Evolutionary conservation across 2,888 invertebrate genomes (phyloP), one percentile per base, ranked within the genome.

Genomic region (Drosophila eohydei): DNA sequence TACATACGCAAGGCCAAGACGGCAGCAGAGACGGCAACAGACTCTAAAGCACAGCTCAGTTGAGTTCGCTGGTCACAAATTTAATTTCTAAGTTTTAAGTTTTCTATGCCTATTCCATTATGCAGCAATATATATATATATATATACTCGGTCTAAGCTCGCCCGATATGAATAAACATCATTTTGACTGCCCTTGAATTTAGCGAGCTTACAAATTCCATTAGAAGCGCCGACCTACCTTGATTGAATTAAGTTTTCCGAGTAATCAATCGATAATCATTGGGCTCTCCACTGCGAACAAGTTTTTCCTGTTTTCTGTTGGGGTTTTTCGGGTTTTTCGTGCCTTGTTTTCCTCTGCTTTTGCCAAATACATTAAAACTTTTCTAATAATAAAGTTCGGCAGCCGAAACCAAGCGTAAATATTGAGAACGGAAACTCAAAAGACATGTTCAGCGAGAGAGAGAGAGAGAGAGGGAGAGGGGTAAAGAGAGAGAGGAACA

Each of bases 361-460:
- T 3, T 82, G 80, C 71, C 74, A 88, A 78, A 74, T 74, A 81
- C 83, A 88, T 88, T 88, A 88, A 90, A 89, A 90, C 87, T 89
- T 90, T 89, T 89, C 89, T 90, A 90, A 89, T 89, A 90, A 89
- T 73, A 90, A 89, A 90, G 76, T 90, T 90, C 71, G 69, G 74
- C 72, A 74, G 69, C 74, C 81, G 77, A 77, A 83, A 62, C 74
- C 71, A 79, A 78, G 88, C 81, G 81, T 75, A 85, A 89, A 86
- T 70, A 90, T 80, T 73, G 74, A 71, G 62, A 83, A 68, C 77
- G 74, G 83, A 86, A 78, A 71, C 74, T 62, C 63, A 48, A 73
- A 65, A 83, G 78, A 50, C 34, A 32, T 50, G 48, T 50, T 50
- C 48, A 30, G 12, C 0, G 7, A 14, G 6, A 44, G 9, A 2